A percentile compares a stretch with the other conserved stretches of the same genome.
phyloP scores from a whole-genome alignment of 2,888 invertebrate species.

The Schizaphis graminum region DNA sequence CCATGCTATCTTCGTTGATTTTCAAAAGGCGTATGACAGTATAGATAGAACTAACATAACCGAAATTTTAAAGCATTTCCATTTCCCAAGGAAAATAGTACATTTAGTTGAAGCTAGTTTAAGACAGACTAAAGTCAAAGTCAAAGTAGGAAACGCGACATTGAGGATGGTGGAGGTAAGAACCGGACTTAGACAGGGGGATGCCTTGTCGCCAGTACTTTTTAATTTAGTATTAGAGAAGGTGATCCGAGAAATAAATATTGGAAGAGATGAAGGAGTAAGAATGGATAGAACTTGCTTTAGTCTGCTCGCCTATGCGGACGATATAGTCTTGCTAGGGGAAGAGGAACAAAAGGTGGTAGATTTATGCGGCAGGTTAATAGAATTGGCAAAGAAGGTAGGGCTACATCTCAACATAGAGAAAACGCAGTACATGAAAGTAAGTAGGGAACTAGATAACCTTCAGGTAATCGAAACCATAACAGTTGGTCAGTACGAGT shows the following conservation, averaged over 20 bases:
- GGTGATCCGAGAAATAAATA: constrained; percentile 26
- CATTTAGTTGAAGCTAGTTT: constrained; percentile 35
- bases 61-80: constrained; percentile 15
- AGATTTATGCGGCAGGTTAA: too few relatives aligned
- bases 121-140: constrained; percentile 38
- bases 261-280: constrained; percentile 38
- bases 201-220: neutral
- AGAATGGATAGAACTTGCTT: constrained; percentile 19
- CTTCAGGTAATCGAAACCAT: too few relatives aligned
- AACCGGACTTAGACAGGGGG: constrained; percentile 25
- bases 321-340: constrained; percentile 15
- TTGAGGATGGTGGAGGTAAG: constrained; percentile 28
- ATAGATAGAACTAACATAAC: constrained; percentile 43
- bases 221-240: constrained; percentile 19
- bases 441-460: too few relatives aligned
- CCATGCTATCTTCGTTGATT: neutral
- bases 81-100: constrained; percentile 44
- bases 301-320: constrained; percentile 6
- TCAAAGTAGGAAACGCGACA: constrained; percentile 27
- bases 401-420: too few relatives aligned
- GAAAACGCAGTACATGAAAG: too few relatives aligned
- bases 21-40: constrained; percentile 37
- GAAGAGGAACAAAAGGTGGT: too few relatives aligned
- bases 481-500: too few relatives aligned
- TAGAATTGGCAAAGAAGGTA: too few relatives aligned